phyloP scores from a whole-genome alignment of 2,797 vertebrate genomes.

The Danionella dracula region DNA sequence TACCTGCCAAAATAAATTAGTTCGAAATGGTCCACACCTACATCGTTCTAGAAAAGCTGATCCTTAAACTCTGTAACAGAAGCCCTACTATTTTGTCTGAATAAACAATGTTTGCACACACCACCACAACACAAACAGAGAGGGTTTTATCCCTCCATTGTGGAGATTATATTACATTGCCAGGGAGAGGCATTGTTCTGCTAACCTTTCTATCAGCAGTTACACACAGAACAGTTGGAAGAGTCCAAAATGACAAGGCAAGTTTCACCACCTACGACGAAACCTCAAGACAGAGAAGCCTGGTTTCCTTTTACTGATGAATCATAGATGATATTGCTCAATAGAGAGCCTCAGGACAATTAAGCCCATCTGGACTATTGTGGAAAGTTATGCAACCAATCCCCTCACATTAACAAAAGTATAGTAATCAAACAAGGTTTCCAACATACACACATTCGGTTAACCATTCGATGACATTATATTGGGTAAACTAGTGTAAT shows the following conservation, averaged over 20 bases:
- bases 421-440: too few species aligned
- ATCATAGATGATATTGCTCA: constrained; percentile 3
- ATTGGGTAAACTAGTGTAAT: constrained; percentile 6
- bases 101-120: constrained; percentile 4
- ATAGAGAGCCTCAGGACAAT: constrained; percentile 6
- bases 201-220: constrained; percentile 31
- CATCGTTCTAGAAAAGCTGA: not conserved
- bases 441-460: not conserved
- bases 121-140: constrained; percentile 11
- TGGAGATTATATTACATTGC: constrained; percentile 32
- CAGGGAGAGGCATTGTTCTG: constrained; percentile 36
- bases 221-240: constrained; percentile 42
- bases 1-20: too few species aligned
- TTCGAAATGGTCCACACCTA: not conserved
- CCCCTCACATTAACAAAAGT: not conserved
- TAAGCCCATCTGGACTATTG: not conserved
- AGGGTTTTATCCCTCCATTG: not conserved
- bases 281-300: not conserved
- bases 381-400: constrained; percentile 19
- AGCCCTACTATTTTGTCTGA: not conserved
- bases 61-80: not conserved
- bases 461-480: constrained; percentile 4
- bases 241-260: constrained; percentile 20
- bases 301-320: constrained; percentile 22
- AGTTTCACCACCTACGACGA: not conserved